phyloP scores from a whole-genome alignment of 1,140 invertebrate species.

The Euwallacea fornicatus region DNA sequence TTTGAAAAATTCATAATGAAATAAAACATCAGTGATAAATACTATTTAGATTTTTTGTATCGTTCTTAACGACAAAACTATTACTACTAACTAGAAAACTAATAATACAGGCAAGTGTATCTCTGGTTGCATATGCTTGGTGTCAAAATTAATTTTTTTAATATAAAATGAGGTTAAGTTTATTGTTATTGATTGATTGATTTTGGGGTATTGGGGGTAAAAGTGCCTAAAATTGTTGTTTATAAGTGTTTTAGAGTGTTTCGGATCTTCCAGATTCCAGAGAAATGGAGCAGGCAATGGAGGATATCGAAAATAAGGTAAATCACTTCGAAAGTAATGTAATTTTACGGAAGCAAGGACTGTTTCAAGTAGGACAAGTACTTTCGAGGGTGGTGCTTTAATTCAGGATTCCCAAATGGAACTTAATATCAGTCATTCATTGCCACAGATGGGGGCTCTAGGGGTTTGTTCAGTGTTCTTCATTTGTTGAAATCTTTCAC shows the following conservation, averaged over 20 bases:
- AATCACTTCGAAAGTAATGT: background rate
- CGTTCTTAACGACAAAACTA: too few relatives aligned
- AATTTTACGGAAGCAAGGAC: too few relatives aligned
- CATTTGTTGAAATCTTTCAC: too few relatives aligned
- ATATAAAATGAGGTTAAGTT: conserved; percentile 4
- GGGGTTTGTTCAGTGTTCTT: too few relatives aligned
- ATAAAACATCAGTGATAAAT: too few relatives aligned
- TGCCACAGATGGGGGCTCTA: too few relatives aligned
- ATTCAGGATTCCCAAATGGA: too few relatives aligned
- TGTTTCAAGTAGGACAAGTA: too few relatives aligned
- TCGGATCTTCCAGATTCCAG: conserved; percentile 4
- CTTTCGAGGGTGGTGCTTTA: too few relatives aligned
- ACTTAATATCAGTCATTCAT: too few relatives aligned
- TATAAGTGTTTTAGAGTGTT: conserved; percentile 12
- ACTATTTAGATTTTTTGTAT: too few relatives aligned
- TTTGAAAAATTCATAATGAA: too few relatives aligned
- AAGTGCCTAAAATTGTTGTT: conserved; percentile 2
- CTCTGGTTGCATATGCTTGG: background rate
- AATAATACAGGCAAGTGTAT: background rate
- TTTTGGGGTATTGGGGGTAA: background rate
- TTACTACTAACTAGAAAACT: background rate
- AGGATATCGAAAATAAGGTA: conserved; percentile 49
- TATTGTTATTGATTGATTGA: conserved; percentile 7
- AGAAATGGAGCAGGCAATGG: conserved; percentile 46
- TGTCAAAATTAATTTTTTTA: background rate